A percentile compares a stretch with the other conserved stretches of the same genome.
Conservation (phyloP, 2,888 invertebrate species). For the Ephialtes manifestator region DNA sequence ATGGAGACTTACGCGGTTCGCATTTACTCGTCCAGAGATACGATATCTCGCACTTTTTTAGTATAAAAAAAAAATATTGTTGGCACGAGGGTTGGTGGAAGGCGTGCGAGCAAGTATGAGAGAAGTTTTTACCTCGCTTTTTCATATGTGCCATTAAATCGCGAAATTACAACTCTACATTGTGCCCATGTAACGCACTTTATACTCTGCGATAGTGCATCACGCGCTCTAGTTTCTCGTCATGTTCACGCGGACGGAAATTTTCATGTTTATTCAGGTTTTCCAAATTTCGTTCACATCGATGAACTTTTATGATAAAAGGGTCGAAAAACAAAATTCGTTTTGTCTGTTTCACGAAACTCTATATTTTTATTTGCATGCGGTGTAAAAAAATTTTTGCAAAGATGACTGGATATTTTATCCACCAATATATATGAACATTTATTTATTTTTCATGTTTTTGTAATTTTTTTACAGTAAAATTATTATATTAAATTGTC, state of each 20-base stretch:
- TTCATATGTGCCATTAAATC: conserved; percentile 16
- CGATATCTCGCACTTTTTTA: conserved; percentile 33
- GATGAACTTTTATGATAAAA: not conserved
- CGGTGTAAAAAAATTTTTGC: too few species aligned
- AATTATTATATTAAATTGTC: too few species aligned
- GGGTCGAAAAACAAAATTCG: not conserved
- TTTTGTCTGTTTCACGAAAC: too few species aligned
- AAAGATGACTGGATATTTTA: too few species aligned
- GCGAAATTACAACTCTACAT: conserved; percentile 30
- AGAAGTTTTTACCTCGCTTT: conserved; percentile 30
- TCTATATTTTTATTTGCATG: not conserved
- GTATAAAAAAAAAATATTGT: conserved; percentile 51
- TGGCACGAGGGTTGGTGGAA: not conserved
- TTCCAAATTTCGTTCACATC: not conserved
- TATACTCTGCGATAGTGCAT: conserved; percentile 11
- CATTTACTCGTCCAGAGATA: conserved; percentile 43
- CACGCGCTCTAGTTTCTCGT: not conserved
- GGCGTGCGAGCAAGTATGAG: not conserved
- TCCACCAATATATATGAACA: too few species aligned
- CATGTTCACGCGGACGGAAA: conserved; percentile 49
- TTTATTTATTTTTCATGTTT: too few species aligned
- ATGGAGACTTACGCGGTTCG: conserved; percentile 33
- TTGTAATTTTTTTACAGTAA: too few species aligned
- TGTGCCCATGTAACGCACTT: not conserved
- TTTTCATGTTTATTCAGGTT: conserved; percentile 37